A percentile compares a stretch with the other conserved stretches of the same genome.
These are phyloP conservation scores for Antheraea assamensis DNA, from an alignment of 2,888 invertebrate genomes.

Conservation along the genomic window DNA sequence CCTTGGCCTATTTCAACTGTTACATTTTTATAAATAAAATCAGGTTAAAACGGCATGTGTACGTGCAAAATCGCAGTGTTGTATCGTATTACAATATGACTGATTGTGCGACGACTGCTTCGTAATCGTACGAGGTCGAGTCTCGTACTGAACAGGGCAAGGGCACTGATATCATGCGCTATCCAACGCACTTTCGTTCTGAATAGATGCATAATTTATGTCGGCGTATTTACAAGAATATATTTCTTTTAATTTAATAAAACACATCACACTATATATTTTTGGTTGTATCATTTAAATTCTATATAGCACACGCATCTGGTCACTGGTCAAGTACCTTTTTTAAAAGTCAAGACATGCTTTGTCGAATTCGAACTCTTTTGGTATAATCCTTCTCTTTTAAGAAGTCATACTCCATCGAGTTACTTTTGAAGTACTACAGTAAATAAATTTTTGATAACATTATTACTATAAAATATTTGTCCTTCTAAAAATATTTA, in stretches of 20 bases:
- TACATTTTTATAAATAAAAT: constrained; percentile 47
- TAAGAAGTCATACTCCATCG: background rate
- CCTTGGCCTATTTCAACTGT: constrained; percentile 61
- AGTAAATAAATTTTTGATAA: background rate
- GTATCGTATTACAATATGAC: constrained; percentile 34
- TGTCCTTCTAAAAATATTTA: background rate
- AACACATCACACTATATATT: no score
- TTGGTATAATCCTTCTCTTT: background rate
- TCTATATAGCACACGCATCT: no score
- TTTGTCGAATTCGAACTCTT: background rate
- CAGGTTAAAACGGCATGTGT: constrained; percentile 37
- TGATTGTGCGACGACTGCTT: constrained; percentile 36
- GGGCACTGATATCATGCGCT: constrained; percentile 44
- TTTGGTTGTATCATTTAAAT: no score
- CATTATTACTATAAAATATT: background rate
- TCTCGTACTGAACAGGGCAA: constrained; percentile 47
- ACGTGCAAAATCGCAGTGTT: constrained; percentile 22
- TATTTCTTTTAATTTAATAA: background rate
- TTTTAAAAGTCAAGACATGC: no score
- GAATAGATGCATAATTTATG: constrained; percentile 18
- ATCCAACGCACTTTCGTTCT: constrained; percentile 20
- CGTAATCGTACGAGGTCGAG: constrained; percentile 46
- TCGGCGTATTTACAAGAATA: background rate
- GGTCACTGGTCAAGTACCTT: no score
- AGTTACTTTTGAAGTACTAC: background rate